Evolutionary conservation across 2,797 vertebrate species (phyloP).

Genomic region (Hippopotamyrus pictus): DNA sequence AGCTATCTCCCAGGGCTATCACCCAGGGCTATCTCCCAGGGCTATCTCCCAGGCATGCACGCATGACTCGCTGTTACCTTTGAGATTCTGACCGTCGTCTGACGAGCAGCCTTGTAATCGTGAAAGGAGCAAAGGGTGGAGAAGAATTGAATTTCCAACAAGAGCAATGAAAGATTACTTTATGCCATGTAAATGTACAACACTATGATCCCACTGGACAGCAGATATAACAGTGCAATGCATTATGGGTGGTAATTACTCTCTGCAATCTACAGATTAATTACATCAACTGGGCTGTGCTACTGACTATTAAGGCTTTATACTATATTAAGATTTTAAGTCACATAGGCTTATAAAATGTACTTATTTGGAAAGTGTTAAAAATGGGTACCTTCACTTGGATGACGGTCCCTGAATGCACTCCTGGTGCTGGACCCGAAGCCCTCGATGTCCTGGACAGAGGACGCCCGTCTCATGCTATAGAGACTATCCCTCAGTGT

Average conservation of each 20-base stretch:
- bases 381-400: constrained; percentile 78
- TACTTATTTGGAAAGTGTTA: background rate
- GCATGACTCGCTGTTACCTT: constrained; percentile 75
- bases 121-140: constrained; percentile 30
- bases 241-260: background rate
- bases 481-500: constrained; percentile 82
- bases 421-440: constrained; percentile 79
- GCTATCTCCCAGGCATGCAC: constrained; percentile 22
- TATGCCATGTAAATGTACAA: background rate
- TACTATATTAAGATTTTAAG: background rate
- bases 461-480: constrained; percentile 89
- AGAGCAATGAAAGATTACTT: background rate
- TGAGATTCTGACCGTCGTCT: constrained; percentile 93
- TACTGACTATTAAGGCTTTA: background rate
- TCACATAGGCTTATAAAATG: background rate
- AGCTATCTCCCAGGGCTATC: background rate
- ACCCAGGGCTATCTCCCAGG: no score
- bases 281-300: background rate
- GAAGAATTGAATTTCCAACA: background rate
- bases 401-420: constrained; percentile 80
- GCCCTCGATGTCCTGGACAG: constrained; percentile 91
- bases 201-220: background rate
- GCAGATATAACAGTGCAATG: background rate
- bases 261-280: background rate
- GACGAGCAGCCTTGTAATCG: constrained; percentile 55